Evolutionary conservation across 2,888 invertebrate genomes (phyloP).

Genomic region (Stramonita haemastoma): DNA sequence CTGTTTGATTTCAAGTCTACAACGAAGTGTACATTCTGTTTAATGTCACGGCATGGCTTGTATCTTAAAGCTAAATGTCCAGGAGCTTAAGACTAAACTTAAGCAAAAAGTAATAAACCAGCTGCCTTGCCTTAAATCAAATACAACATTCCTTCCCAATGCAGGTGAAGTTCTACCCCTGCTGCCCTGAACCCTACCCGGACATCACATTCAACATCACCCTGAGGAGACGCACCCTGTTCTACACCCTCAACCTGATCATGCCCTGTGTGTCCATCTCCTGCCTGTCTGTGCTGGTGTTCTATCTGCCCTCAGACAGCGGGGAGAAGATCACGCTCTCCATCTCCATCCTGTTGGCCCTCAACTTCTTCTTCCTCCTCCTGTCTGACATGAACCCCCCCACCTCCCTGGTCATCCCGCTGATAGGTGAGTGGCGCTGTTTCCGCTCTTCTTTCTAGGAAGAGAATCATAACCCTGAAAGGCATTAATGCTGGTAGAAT

Average conservation of each 20-base stretch:
- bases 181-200: slow-evolving; percentile 76
- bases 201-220: slow-evolving; percentile 78
- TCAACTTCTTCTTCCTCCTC: slow-evolving; percentile 98
- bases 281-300: slow-evolving; percentile 97
- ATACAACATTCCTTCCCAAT: not conserved
- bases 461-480: too few relatives aligned
- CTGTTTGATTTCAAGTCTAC: too few relatives aligned
- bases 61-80: too few relatives aligned
- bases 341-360: slow-evolving; percentile 96
- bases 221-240: slow-evolving; percentile 83
- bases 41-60: too few relatives aligned
- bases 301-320: slow-evolving; percentile 97
- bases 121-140: too few relatives aligned
- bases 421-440: slow-evolving; percentile 83
- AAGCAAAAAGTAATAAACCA: too few relatives aligned
- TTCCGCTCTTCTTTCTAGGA: too few relatives aligned
- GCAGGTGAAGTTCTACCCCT: slow-evolving; percentile 80
- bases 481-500: too few relatives aligned
- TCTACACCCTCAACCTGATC: slow-evolving; percentile 97
- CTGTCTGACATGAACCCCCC: slow-evolving; percentile 99
- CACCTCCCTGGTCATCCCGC: slow-evolving; percentile 96
- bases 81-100: too few relatives aligned
- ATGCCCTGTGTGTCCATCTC: slow-evolving; percentile 98
- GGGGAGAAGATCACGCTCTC: slow-evolving; percentile 98
- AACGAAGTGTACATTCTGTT: too few relatives aligned